Conservation (phyloP, 1,140 invertebrate species). For the Drosophila kohkoa region DNA sequence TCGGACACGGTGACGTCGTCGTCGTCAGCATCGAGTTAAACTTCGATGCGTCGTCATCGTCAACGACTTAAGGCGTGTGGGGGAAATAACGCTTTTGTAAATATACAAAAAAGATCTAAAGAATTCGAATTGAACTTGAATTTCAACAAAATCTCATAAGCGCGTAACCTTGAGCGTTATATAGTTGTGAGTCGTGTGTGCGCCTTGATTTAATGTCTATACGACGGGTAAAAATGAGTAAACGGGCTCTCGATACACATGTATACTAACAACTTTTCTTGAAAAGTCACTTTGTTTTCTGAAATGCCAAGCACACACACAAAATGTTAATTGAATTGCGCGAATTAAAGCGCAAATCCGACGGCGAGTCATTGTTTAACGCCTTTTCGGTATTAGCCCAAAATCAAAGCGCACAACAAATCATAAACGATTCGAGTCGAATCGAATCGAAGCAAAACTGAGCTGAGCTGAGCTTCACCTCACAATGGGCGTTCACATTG, state of each 20-base stretch:
- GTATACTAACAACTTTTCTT: constrained; percentile 25
- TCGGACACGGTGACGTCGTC: constrained; percentile 24
- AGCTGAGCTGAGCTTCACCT: constrained; percentile 1
- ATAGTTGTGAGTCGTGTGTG: constrained; percentile 19
- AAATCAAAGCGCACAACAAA: constrained; percentile 11
- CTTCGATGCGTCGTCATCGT: neutral
- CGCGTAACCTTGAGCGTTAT: constrained; percentile 55
- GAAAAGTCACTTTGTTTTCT: constrained; percentile 35
- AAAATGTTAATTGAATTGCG: constrained; percentile 48
- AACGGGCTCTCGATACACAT: neutral
- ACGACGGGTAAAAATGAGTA: neutral
- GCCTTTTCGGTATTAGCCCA: constrained; percentile 28
- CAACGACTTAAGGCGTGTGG: constrained; percentile 2
- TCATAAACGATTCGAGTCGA: constrained; percentile 1
- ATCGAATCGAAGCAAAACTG: constrained; percentile 10
- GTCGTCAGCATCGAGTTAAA: neutral
- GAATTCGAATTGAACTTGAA: constrained; percentile 77
- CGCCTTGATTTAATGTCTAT: constrained; percentile 36
- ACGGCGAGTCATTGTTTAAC: constrained; percentile 54
- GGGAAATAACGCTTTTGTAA: constrained; percentile 10
- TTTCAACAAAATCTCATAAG: constrained; percentile 51
- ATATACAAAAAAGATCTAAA: constrained; percentile 17
- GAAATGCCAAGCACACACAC: constrained; percentile 18
- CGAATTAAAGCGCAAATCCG: constrained; percentile 39
- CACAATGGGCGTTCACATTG: constrained; percentile 58